These are phyloP conservation scores for Patiria miniata DNA, from an alignment of 35 echinoderm and acorn worm species.

Conservation along the genomic window DNA sequence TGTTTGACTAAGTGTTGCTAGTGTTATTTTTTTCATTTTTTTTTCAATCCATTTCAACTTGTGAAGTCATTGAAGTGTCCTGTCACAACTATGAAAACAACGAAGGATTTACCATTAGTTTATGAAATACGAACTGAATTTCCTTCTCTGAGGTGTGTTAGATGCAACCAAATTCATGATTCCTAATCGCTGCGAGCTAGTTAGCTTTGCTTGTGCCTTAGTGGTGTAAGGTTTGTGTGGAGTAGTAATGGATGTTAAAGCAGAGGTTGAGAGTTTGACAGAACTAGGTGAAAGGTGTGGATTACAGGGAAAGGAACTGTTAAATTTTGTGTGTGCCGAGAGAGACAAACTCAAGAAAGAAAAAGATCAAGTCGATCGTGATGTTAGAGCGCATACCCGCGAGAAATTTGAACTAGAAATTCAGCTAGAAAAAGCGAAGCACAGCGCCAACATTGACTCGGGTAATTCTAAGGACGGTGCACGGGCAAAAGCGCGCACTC, in stretches of 20 bases:
- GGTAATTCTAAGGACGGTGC: not conserved
- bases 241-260: not conserved
- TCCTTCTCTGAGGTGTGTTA: not conserved
- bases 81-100: no score
- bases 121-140: no score
- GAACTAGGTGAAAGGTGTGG: not conserved
- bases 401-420: not conserved
- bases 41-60: not conserved
- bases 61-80: no score
- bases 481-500: constrained; percentile 7
- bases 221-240: no score
- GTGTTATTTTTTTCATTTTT: not conserved
- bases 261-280: not conserved
- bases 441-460: no score
- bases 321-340: not conserved
- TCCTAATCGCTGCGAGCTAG: not conserved
- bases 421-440: not conserved
- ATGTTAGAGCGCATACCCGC: not conserved
- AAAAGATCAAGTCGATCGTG: not conserved
- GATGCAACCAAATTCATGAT: not conserved
- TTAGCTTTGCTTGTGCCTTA: not conserved
- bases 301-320: not conserved
- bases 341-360: not conserved
- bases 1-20: not conserved
- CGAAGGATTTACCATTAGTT: no score